Evolutionary conservation across 2,113 vertebrate species (phyloP).

Genomic region (Leptodactylus fuscus): DNA sequence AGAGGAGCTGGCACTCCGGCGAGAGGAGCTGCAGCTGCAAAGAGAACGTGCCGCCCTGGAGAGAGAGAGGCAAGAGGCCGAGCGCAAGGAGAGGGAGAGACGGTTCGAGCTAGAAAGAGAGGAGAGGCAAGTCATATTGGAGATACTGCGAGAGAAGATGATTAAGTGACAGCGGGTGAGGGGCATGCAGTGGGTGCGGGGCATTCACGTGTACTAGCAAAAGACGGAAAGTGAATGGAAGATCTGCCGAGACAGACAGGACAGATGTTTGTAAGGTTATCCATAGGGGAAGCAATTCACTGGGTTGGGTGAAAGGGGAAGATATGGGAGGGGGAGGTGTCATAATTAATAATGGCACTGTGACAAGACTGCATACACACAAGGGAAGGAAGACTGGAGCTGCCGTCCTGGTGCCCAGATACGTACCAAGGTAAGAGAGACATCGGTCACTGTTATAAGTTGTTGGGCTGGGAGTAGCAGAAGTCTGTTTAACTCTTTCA

Average conservation of each 20-base stretch:
- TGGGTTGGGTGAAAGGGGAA: background rate
- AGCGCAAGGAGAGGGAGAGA: constrained; percentile 75
- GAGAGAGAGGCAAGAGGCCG: constrained; percentile 74
- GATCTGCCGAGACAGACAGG: background rate
- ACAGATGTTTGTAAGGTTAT: constrained; percentile 1
- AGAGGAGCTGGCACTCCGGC: constrained; percentile 75
- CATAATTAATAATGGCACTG: background rate
- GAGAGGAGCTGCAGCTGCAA: constrained; percentile 79
- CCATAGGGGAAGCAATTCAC: background rate
- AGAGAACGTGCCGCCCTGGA: constrained; percentile 76
- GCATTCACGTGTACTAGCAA: background rate
- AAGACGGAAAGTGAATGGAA: background rate
- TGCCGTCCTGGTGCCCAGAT: background rate
- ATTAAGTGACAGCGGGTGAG: constrained; percentile 65
- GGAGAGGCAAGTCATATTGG: constrained; percentile 79
- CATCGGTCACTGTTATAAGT: background rate
- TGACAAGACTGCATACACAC: no score
- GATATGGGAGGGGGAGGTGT: background rate
- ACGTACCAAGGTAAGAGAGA: background rate
- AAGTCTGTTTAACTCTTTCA: background rate
- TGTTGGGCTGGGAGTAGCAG: background rate
- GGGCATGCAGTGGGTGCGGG: background rate
- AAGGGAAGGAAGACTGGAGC: background rate
- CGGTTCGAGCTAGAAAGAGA: constrained; percentile 80
- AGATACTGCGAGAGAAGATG: constrained; percentile 79